Percentiles rank a stretch among this genome's conserved stretches.
Evolutionary conservation across 2,797 vertebrate species (phyloP).

Genomic region (Pampus argenteus): DNA sequence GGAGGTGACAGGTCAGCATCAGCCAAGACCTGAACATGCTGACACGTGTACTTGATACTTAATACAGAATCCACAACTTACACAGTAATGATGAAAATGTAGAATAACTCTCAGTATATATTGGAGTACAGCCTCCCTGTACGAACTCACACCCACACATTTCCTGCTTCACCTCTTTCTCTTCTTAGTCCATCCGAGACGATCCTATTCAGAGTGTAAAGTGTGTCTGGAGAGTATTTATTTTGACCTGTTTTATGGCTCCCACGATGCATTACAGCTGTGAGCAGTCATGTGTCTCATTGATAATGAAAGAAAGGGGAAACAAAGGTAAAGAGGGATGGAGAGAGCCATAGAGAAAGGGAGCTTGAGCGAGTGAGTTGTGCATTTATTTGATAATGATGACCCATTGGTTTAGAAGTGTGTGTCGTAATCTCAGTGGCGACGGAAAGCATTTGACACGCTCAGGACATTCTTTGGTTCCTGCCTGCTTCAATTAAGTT

Average conservation of each 20-base stretch:
- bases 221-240: constrained; percentile 61
- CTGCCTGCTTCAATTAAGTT: constrained; percentile 83
- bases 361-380: constrained; percentile 40
- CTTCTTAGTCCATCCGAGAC: constrained; percentile 40
- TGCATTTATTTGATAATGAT: constrained; percentile 77
- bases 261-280: constrained; percentile 65
- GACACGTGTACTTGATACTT: constrained; percentile 17
- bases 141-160: background rate
- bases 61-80: constrained; percentile 5
- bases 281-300: constrained; percentile 72
- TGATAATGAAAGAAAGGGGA: constrained; percentile 69
- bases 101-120: constrained; percentile 10
- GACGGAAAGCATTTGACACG: constrained; percentile 64
- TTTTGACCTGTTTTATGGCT: constrained; percentile 63
- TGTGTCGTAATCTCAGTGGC: constrained; percentile 58
- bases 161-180: constrained; percentile 3
- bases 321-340: constrained; percentile 25
- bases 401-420: constrained; percentile 75
- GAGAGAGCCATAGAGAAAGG: constrained; percentile 11
- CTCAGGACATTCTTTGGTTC: constrained; percentile 71
- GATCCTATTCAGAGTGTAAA: constrained; percentile 43
- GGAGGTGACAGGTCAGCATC: background rate
- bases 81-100: constrained; percentile 20
- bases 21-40: background rate
- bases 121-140: background rate